Percentiles rank a stretch among this genome's conserved stretches.
These are phyloP conservation scores for Uloborus diversus DNA, from an alignment of 1,140 invertebrate genomes.

Conservation along the genomic window DNA sequence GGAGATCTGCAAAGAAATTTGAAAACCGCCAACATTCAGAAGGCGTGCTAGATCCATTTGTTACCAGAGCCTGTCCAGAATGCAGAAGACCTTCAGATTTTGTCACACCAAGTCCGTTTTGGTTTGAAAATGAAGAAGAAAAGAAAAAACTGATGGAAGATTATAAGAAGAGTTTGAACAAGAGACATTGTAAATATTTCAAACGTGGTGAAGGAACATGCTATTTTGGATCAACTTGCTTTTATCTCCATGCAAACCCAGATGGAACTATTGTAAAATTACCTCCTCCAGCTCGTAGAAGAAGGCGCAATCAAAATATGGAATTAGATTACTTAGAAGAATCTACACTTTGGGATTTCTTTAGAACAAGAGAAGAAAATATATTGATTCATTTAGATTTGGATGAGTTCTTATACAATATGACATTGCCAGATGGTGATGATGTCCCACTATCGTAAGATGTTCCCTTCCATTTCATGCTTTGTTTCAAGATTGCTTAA, in stretches of 20 bases:
- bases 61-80: constrained; percentile 82
- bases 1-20: constrained; percentile 72
- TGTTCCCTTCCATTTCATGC: too few relatives aligned
- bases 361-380: too few relatives aligned
- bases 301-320: constrained; percentile 68
- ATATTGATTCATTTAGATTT: too few relatives aligned
- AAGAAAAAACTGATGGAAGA: constrained; percentile 84
- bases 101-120: constrained; percentile 87
- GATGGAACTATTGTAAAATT: constrained; percentile 80
- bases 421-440: constrained; percentile 2
- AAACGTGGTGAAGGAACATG: constrained; percentile 81
- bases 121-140: constrained; percentile 86
- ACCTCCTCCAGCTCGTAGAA: constrained; percentile 73
- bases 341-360: too few relatives aligned
- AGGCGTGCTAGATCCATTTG: neutral
- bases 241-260: constrained; percentile 83
- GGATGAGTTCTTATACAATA: neutral
- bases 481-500: too few relatives aligned
- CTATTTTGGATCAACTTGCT: constrained; percentile 91
- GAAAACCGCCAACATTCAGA: constrained; percentile 66
- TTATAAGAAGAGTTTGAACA: constrained; percentile 79
- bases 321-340: too few relatives aligned
- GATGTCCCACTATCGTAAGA: too few relatives aligned
- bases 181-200: constrained; percentile 89
- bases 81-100: constrained; percentile 90